These are phyloP conservation scores for Scytalopus superciliaris DNA, from an alignment of 2,113 vertebrate genomes.

Conservation along the genomic window DNA sequence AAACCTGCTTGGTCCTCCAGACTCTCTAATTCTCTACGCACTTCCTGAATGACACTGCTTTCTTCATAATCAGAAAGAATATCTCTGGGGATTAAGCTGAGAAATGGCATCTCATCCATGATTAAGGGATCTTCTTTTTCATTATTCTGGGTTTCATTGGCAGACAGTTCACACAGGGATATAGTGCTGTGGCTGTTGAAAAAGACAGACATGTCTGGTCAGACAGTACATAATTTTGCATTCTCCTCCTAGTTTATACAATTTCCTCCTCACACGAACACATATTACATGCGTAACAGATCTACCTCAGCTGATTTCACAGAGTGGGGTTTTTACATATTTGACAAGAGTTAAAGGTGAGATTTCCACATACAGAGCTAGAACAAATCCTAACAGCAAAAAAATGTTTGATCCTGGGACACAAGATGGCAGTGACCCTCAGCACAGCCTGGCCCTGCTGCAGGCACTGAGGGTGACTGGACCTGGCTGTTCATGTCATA, in stretches of 20 bases:
- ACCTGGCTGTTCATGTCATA: background rate
- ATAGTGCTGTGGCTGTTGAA: conserved; percentile 64
- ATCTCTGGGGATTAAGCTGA: conserved; percentile 49
- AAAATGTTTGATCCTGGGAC: background rate
- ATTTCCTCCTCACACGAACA: background rate
- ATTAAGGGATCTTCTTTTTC: background rate
- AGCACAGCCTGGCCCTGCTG: background rate
- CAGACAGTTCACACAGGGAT: conserved; percentile 65
- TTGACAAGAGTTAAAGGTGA: background rate
- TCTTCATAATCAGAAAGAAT: conserved; percentile 39
- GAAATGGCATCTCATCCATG: conserved; percentile 33
- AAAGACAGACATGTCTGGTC: background rate
- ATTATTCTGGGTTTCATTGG: background rate
- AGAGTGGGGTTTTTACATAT: background rate
- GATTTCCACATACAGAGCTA: background rate
- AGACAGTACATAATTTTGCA: accelerated
- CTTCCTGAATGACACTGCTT: conserved; percentile 57
- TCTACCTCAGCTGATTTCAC: background rate
- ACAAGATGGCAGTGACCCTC: background rate
- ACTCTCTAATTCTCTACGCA: conserved; percentile 67
- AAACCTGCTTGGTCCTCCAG: conserved; percentile 55
- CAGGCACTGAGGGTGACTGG: background rate
- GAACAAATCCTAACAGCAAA: background rate
- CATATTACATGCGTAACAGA: background rate
- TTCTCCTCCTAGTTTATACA: background rate